Evolutionary conservation across 2,113 vertebrate genomes (phyloP).

Genomic region (Stomatorhinus ivindoensis): DNA sequence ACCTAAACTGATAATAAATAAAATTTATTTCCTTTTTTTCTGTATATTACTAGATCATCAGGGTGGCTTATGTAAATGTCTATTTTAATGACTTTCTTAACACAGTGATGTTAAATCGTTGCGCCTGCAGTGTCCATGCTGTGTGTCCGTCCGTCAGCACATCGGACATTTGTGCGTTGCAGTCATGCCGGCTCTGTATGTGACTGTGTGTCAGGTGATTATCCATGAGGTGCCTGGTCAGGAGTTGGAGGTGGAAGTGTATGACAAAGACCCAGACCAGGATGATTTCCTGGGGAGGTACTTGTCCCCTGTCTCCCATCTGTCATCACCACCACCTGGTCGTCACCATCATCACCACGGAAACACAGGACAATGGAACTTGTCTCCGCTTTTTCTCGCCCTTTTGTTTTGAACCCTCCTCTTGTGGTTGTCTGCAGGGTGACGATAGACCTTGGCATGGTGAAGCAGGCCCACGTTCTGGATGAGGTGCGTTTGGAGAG

Average conservation of each 20-base stretch:
- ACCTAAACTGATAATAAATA: background rate
- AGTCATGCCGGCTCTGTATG: slow-evolving; percentile 6
- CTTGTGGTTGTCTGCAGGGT: slow-evolving; percentile 54
- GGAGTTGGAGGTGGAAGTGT: slow-evolving; percentile 86
- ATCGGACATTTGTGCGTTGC: background rate
- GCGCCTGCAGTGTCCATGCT: background rate
- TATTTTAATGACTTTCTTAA: background rate
- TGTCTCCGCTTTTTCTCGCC: slow-evolving; percentile 30
- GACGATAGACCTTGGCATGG: slow-evolving; percentile 80
- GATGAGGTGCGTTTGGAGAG: slow-evolving; percentile 67
- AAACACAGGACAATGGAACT: background rate
- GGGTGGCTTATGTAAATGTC: background rate
- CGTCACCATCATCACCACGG: background rate
- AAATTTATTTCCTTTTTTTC: background rate
- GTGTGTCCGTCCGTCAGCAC: background rate
- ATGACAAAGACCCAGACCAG: slow-evolving; percentile 92
- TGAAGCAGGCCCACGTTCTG: slow-evolving; percentile 68
- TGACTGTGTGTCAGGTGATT: slow-evolving; percentile 68
- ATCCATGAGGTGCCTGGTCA: slow-evolving; percentile 91
- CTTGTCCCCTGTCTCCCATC: slow-evolving; percentile 16
- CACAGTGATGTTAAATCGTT: background rate
- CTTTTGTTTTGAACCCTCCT: slow-evolving; percentile 12
- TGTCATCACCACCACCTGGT: slow-evolving; percentile 12
- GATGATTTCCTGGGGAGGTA: slow-evolving; percentile 93
- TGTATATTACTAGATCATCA: background rate